Evolutionary conservation across 2,888 invertebrate species (phyloP).

Genomic region (Cacoxenus indagator): DNA sequence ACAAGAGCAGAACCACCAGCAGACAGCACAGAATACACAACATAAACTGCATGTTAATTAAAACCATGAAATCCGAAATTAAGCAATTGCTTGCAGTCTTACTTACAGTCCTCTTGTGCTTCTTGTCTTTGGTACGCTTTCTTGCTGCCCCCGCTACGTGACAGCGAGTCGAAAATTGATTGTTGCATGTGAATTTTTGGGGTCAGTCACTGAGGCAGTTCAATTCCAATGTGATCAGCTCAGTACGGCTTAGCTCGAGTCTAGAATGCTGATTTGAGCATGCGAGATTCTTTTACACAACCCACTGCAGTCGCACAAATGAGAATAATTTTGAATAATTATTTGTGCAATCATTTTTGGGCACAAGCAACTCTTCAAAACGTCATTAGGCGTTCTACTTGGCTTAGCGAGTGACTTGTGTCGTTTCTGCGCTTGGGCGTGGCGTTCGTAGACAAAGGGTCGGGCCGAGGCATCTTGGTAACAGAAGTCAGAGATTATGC

Average conservation of each 20-base stretch:
- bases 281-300: constrained; percentile 14
- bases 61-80: constrained; percentile 26
- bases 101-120: background rate
- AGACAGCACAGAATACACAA: background rate
- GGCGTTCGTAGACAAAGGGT: background rate
- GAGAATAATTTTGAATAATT: constrained; percentile 10
- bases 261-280: background rate
- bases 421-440: background rate
- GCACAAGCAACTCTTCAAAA: constrained; percentile 18
- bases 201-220: background rate
- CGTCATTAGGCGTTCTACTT: constrained; percentile 11
- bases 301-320: constrained; percentile 2
- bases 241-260: background rate
- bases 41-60: constrained; percentile 24
- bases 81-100: constrained; percentile 16
- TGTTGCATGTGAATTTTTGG: constrained; percentile 7
- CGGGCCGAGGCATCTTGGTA: background rate
- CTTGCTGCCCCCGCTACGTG: background rate
- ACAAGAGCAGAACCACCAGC: background rate
- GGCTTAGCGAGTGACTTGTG: background rate
- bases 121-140: background rate
- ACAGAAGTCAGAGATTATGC: background rate
- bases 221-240: background rate
- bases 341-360: constrained; percentile 17
- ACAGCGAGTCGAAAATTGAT: constrained; percentile 7